Evolutionary conservation across 2,113 vertebrate species (phyloP).

Genomic region (Probosciger aterrimus): DNA sequence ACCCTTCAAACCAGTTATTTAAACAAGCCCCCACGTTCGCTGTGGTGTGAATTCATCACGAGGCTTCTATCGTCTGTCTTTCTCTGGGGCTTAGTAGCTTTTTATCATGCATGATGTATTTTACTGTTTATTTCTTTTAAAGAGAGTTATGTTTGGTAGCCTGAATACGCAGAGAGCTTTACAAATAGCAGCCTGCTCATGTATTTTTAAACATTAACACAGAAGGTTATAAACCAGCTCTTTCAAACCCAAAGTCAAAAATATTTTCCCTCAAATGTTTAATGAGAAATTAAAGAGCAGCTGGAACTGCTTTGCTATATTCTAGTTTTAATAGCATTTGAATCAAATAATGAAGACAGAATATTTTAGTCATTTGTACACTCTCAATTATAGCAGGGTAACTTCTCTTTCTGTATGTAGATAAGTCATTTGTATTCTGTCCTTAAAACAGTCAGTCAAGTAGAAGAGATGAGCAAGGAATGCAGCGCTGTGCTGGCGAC

Average conservation of each 20-base stretch:
- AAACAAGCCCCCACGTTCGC: neutral
- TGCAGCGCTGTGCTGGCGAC: neutral
- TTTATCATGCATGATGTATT: neutral
- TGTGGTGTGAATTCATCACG: neutral
- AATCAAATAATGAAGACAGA: neutral
- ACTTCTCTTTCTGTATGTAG: neutral
- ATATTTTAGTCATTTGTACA: neutral
- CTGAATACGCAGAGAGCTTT: neutral
- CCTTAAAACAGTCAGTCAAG: neutral
- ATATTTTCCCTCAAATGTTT: neutral
- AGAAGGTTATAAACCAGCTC: neutral
- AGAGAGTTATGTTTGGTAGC: neutral
- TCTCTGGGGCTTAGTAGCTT: neutral
- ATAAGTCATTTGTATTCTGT: neutral
- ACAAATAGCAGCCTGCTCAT: neutral
- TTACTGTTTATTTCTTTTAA: neutral
- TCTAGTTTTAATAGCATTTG: neutral
- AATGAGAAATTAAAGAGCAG: neutral
- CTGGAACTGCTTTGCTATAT: neutral
- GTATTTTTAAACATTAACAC: neutral
- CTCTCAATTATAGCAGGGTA: neutral
- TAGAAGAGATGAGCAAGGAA: neutral
- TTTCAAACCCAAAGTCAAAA: neutral
- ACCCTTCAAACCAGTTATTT: neutral
- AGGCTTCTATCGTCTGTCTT: neutral